Base-by-base conservation (phyloP, 2,113 vertebrate genomes). In the Poeciliopsis retropinna region DNA sequence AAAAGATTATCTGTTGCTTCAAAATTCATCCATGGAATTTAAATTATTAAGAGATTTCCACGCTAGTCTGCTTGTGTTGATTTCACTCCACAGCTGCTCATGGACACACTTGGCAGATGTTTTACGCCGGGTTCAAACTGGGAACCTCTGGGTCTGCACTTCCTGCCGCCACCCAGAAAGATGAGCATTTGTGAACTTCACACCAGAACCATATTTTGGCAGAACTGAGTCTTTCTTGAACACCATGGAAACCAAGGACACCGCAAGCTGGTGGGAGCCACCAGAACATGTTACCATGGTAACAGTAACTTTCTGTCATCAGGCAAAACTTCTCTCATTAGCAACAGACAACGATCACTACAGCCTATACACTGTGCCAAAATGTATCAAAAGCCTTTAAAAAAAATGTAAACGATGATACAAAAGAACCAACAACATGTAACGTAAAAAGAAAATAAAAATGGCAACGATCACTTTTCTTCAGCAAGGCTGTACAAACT, bases 361-460 rank as follows among this genome's bases (percentile, higher is more conserved):
- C 67, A 65, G 69, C 78, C 64, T 81, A 75, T 79, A 89, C 79
- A 84, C 78, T 82, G 73, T 85, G 79, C 86, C 84, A 70, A 73
- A 75, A 80, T 77, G 41, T 67, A 76, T 60, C 12, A 62, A 77
- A 74, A 44, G 12, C 41, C 39, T 63, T 30, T 74, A 63, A 72
- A 69, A 86, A 87, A 85, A 86, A 89, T 87, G 87, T 91, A 91
- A 93, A 90, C 86, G 64, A 44, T 89, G 39, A 15, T 85, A 17
- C 91, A 86, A 90, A 85, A 51, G 27, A 27, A 67, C 67, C 79
- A 60, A 31, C 8, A n/a, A 77, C 61, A 72, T 57, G 9, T 81
- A 75, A 90, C 7, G 5, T 57, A 44, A 39, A 17, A 65, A 71
- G 86, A 82, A 86, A 25, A 82, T 61, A 81, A 64, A 82, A 79